Evolutionary conservation across 2,113 vertebrate genomes (phyloP), one percentile per base, ranked within the genome.

Genomic region (Rhinopomastus cyanomelas): DNA sequence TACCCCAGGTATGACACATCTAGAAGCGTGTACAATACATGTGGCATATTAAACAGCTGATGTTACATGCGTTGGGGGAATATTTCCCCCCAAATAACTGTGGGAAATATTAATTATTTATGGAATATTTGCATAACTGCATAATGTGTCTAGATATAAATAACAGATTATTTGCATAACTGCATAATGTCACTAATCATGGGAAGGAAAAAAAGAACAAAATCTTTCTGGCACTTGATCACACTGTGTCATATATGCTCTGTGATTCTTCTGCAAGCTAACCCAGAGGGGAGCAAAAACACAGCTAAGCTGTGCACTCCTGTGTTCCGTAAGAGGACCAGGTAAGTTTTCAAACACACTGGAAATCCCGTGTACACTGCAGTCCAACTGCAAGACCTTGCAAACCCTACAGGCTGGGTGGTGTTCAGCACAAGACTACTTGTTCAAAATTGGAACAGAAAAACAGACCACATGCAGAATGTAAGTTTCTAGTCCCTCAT

Each of bases 151-250:
- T 97, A 96, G 97, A 97, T 98, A 97, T 98, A 97, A 98, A 97
- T 98, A 97, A 97, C 97, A 97, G 95, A 97, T 97, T 98, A 98
- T 98, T 98, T 98, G 97, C 97, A 98, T 98, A 98, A 97, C 97
- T 96, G 97, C 97, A 98, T 98, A 97, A 98, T 98, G 95, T 95
- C 85, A 97, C 96, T 97, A 97, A 98, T 98, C 97, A 98, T 81
- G 87, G 92, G 90, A 88, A 91, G 88, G 39, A 84, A 92, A 94
- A 96, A 97, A 97, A 97, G 95, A 95, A 96, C 96, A 97, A 97
- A 98, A 97, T 97, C 96, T 97, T 97, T 97, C 97, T 97, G 95
- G 96, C 90, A 94, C 95, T 90, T 91, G 97, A 97, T 97, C 96
- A 95, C 95, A 97, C 88, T 90, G 92, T 97, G 95, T 97, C 97